Evolutionary conservation across 2,113 vertebrate species (phyloP).

Genomic region (Ictalurus furcatus): DNA sequence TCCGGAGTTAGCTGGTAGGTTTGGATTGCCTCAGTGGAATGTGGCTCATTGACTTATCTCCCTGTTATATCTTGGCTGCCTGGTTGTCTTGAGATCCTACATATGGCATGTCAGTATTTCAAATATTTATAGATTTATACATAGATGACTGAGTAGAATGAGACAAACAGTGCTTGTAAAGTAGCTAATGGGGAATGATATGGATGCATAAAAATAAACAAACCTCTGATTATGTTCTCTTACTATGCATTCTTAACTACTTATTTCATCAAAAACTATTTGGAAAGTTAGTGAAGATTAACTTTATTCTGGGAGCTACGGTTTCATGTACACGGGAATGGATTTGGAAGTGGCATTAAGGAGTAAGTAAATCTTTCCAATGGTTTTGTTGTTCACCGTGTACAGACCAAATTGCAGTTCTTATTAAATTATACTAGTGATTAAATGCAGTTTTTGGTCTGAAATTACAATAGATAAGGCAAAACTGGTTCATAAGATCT

Average conservation of each 20-base stretch:
- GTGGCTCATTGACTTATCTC: no score
- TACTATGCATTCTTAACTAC: not conserved
- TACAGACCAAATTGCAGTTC: not conserved
- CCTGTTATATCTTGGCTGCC: no score
- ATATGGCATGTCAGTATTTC: not conserved
- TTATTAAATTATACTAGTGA: not conserved
- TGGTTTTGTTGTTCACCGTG: not conserved
- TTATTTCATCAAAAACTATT: not conserved
- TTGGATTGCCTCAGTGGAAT: no score
- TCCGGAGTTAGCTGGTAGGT: no score
- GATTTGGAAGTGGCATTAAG: not conserved
- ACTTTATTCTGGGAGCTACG: not conserved
- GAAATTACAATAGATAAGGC: not conserved
- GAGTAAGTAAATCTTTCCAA: not conserved
- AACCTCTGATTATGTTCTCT: no score
- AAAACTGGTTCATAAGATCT: not conserved
- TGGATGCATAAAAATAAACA: not conserved
- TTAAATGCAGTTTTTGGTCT: not conserved
- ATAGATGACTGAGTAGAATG: not conserved
- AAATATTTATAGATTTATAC: not conserved
- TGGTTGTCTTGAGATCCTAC: no score
- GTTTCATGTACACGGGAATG: not conserved
- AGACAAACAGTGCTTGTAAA: not conserved
- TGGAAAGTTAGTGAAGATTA: not conserved
- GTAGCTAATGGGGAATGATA: not conserved